Base-by-base conservation (phyloP, 2,797 vertebrate species). In the Ceryle rudis region DNA sequence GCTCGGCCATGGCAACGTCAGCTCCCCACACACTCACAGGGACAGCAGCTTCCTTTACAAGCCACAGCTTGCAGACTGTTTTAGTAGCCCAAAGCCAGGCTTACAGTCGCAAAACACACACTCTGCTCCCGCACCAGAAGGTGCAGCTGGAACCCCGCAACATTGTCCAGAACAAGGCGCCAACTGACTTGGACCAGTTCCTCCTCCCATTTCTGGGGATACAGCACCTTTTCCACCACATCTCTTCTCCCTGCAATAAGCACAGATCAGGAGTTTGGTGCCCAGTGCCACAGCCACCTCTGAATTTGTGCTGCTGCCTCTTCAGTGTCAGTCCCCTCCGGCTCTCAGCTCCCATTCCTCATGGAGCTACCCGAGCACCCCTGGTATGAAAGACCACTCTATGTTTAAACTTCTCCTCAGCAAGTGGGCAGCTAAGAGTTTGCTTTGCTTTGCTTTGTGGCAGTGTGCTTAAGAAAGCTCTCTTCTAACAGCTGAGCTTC, bases 1-100 rank as follows among this genome's bases (percentile, higher is more conserved):
- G 9, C 60, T 44, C 0, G 0, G 39, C 58, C 11, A 0, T 2
- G 70, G 58, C 19, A 57, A 5, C 6, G 1, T n/a, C 75, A 55
- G 13, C 33, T 44, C 42, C 23, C 29, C 2, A 0, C 35, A 46
- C 29, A 3, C 39, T 41, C 61, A 42, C 19, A 58, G 16, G 4
- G 14, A 79, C 2, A 25, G 33, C 42, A 65, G 75, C 47, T 73
- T 66, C 73, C 70, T 58, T 22, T 22, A 42, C 31, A 47, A 61
- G 74, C 35, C 69, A 62, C 0, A 0, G 57, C 55, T 57, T 6
- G 1, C 33, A 69, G 29, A n/a, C 51, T 58, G 37, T 37, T 77
- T 79, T 49, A 47, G 37, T 39, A 73, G 80, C 80, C 54, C 41
- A 22, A 26, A 79, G 49, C 19, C 0, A 0, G 52, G 22, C 66